phyloP scores from a whole-genome alignment of 2,113 vertebrate genomes.

The Parus major region DNA sequence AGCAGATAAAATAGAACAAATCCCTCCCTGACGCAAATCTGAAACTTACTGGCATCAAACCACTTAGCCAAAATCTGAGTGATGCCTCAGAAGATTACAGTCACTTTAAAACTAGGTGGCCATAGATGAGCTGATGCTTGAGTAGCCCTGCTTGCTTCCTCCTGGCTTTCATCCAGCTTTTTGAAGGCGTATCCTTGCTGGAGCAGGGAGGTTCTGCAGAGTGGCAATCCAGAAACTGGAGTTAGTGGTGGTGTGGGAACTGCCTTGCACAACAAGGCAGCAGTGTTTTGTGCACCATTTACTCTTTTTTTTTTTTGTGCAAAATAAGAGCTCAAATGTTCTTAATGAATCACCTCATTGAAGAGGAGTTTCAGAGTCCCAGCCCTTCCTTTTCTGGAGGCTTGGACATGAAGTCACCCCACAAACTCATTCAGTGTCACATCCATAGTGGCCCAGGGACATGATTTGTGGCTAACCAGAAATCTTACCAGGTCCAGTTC shows the following conservation, averaged over 20 bases:
- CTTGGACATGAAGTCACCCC: not conserved
- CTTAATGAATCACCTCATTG: not conserved
- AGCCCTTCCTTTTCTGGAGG: not conserved
- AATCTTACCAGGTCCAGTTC: constrained; percentile 69
- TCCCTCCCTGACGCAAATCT: not conserved
- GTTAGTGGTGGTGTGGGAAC: not conserved
- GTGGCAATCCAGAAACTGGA: not conserved
- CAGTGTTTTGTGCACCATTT: not conserved
- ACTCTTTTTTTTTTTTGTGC: not conserved
- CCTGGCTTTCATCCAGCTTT: not conserved
- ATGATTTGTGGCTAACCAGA: constrained; percentile 45
- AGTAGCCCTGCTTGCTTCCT: not conserved
- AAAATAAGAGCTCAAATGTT: not conserved
- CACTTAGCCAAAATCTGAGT: not conserved
- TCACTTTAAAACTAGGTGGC: not conserved
- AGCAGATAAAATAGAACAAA: not conserved
- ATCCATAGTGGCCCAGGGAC: not conserved
- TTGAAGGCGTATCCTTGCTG: not conserved
- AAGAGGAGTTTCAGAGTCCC: not conserved
- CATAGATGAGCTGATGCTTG: not conserved
- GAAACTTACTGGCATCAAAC: not conserved
- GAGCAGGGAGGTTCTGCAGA: not conserved
- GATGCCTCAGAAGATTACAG: not conserved
- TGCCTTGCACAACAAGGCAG: not conserved
- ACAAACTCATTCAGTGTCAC: not conserved